Base-by-base conservation (phyloP, 2,113 vertebrate genomes). In the Bufo gargarizans region DNA sequence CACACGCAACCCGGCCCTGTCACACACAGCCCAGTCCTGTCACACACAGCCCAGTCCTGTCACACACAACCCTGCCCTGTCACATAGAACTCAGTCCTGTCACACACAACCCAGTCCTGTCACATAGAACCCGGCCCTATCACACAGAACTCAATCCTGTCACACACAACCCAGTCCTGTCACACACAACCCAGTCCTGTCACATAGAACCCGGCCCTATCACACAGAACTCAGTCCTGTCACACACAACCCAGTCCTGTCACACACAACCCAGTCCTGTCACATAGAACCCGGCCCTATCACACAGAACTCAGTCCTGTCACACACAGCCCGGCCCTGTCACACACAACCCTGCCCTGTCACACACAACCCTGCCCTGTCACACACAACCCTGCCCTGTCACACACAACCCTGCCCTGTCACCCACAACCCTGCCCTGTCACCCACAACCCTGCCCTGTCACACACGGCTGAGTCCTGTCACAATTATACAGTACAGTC, bases 251-350 rank as follows among this genome's bases (percentile, higher is more conserved):
- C 61, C 11, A n/a, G 50, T n/a, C 50, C 53, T 2, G 7, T 58
- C n/a, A 47, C 79, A 63, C 80, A 63, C 59, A 82, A 33, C 56
- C n/a, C 14, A 63, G 79, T 81, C 61, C 79, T 43, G 20, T 81
- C 56, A 63, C 61, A 20, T 2, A 7, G n/a, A 43, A 11, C 33
- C 67, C n/a, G 43, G 67, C 6, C 67, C 67, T 43, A 9, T 71
- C 33, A 71, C 6, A 71, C 33, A 71, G 10, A 71, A 3, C 8
- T 10, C 10, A 13, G 33, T 19, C 56, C 59, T 17, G 43, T 67
- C 45, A 67, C 61, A n/a, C 19, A 83, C 61, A 14, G 45, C 61
- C 61, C 11, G 7, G 11, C 1, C 63, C n/a, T 71, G 12, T 69
- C 82, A 71, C 63, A 71, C 5, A 65, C n/a, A n/a, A n/a, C n/a